A percentile compares a stretch with the other conserved stretches of the same genome.
These are phyloP conservation scores for Acronicta leporina DNA, from an alignment of 2,888 invertebrate genomes.

Conservation along the genomic window DNA sequence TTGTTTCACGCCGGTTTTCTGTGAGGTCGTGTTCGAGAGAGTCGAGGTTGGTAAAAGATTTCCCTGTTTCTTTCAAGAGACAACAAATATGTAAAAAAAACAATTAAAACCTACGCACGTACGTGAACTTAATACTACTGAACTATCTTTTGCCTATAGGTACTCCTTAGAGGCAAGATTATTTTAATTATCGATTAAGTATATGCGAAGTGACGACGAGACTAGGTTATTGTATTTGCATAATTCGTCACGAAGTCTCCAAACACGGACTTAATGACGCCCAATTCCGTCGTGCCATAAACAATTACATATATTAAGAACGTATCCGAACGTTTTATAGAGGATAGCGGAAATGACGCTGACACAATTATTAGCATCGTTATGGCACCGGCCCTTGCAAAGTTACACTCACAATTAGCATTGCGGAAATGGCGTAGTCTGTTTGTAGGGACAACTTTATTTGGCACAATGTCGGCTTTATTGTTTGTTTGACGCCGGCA, in stretches of 20 bases:
- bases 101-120: too few relatives aligned
- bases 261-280: constrained; percentile 23
- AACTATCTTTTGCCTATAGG: neutral
- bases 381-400: constrained; percentile 54
- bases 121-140: neutral
- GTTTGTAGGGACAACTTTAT: constrained; percentile 59
- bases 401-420: constrained; percentile 54
- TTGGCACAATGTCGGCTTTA: constrained; percentile 65
- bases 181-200: constrained; percentile 13
- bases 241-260: constrained; percentile 29
- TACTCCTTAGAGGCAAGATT: neutral
- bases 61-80: too few relatives aligned
- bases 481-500: constrained; percentile 43
- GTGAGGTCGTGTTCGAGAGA: too few relatives aligned
- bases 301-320: constrained; percentile 37
- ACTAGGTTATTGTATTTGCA: constrained; percentile 26
- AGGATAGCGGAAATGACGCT: constrained; percentile 50
- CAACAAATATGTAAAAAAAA: too few relatives aligned
- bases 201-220: constrained; percentile 1
- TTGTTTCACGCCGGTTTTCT: too few relatives aligned
- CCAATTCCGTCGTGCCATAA: constrained; percentile 30
- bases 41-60: too few relatives aligned
- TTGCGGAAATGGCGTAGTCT: constrained; percentile 53
- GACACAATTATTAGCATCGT: constrained; percentile 48
- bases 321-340: constrained; percentile 39